Evolutionary conservation across 2,797 vertebrate species (phyloP).

Genomic region (Cirrhinus molitorella): DNA sequence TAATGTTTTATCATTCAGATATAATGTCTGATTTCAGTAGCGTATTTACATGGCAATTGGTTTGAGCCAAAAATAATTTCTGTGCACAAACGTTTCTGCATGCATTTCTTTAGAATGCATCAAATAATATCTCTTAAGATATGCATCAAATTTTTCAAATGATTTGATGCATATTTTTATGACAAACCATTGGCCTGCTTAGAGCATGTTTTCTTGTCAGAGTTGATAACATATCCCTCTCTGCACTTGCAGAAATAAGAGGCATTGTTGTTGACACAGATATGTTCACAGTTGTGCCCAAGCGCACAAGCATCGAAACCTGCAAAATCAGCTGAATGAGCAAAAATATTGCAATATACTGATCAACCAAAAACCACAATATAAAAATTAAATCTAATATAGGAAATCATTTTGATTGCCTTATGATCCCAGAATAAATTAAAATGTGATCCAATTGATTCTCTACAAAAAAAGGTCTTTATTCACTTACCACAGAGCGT

Average conservation of each 20-base stretch:
- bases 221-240: conserved; percentile 80
- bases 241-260: conserved; percentile 83
- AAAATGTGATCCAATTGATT: neutral
- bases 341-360: conserved; percentile 1
- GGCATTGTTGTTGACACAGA: conserved; percentile 79
- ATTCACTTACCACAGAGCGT: conserved; percentile 87
- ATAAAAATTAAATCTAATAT: too few species aligned
- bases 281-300: conserved; percentile 86
- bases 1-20: neutral
- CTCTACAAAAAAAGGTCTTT: neutral
- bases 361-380: conserved; percentile 20
- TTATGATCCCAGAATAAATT: too few species aligned
- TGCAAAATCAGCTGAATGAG: conserved; percentile 67
- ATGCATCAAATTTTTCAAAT: conserved; percentile 31
- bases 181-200: conserved; percentile 74
- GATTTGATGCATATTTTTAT: neutral
- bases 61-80: neutral
- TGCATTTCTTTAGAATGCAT: conserved; percentile 36
- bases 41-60: neutral
- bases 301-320: conserved; percentile 75
- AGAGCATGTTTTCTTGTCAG: conserved; percentile 84
- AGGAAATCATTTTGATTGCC: too few species aligned
- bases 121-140: neutral
- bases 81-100: neutral
- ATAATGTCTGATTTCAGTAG: neutral